Evolutionary conservation across 2,888 invertebrate species (phyloP).

Genomic region (Dyspetes luteomarginatus): DNA sequence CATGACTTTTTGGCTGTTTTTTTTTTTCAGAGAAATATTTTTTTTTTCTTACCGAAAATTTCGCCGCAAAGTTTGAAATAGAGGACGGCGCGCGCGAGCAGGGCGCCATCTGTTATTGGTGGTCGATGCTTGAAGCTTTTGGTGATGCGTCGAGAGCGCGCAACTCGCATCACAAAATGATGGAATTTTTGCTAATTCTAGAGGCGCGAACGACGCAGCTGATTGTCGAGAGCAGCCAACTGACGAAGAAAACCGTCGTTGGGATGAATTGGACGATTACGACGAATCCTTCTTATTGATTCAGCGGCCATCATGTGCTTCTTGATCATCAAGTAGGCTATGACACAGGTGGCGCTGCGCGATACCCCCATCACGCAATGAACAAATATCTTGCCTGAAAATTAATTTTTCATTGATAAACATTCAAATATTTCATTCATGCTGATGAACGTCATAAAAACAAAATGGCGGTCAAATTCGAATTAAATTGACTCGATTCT

Average conservation of each 20-base stretch:
- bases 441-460: too few relatives aligned
- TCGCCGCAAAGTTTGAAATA: neutral
- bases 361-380: slow-evolving; percentile 93
- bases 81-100: neutral
- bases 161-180: slow-evolving; percentile 35
- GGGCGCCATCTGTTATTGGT: neutral
- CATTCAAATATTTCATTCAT: too few relatives aligned
- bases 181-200: slow-evolving; percentile 32
- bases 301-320: slow-evolving; percentile 90
- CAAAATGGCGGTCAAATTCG: too few relatives aligned
- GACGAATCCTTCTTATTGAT: slow-evolving; percentile 89
- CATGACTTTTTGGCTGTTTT: too few relatives aligned
- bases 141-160: neutral
- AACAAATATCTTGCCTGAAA: slow-evolving; percentile 90
- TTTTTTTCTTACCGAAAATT: slow-evolving; percentile 36
- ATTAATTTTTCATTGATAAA: too few relatives aligned
- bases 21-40: slow-evolving; percentile 13
- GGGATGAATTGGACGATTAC: slow-evolving; percentile 90
- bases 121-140: neutral
- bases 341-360: slow-evolving; percentile 91
- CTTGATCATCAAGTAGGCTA: slow-evolving; percentile 93
- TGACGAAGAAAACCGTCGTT: slow-evolving; percentile 93
- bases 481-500: too few relatives aligned
- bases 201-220: slow-evolving; percentile 75
- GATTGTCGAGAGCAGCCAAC: slow-evolving; percentile 87